Base-by-base conservation (phyloP, 2,797 vertebrate genomes). In the Pseudochromis fuscus region DNA sequence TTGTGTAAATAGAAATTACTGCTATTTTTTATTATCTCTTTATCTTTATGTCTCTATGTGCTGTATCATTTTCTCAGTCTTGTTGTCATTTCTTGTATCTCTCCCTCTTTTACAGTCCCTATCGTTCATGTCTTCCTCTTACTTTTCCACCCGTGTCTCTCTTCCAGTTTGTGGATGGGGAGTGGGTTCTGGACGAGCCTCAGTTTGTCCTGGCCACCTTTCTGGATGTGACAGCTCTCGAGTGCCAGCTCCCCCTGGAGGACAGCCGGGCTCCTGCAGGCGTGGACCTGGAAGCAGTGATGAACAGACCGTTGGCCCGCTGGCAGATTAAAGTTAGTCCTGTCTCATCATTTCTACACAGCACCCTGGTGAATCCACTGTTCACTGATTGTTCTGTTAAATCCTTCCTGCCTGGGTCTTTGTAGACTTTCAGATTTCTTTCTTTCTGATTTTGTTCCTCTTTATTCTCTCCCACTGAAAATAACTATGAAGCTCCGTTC, bases 291-390 rank as follows among this genome's bases (percentile, higher is more conserved):
- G 84, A 88, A 51, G 21, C 77, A 0, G 60, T 77, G n/a, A 81
- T 86, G 19, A 87, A 93, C 61, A 91, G 93, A 61, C 92, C 94
- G 0, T 82, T 95, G 74, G 87, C 91, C 30, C 94, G 90, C 52
- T 98, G 95, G 95, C 95, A 96, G 90, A 92, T 98, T 81, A 97
- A 96, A 95, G 97, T 98, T 77, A 89, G 89, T 49, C 1, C 3
- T 24, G 4, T 63, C 64, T 68, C 4, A 33, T 15, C 4, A 2
- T 19, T 31, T 65, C 25, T 53, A 18, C 30, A 61, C 13, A 50
- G 53, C 35, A 50, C 12, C 50, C 16, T 25, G 15, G 13, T 5
- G n/a, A 19, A 52, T 38, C 24, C 3, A 33, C 21, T 15, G 12
- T 40, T 6, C 4, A 40, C 16, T 40, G 16, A n/a, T 33, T 10